A percentile compares a stretch with the other conserved stretches of the same genome.
phyloP scores from a whole-genome alignment of 1,140 invertebrate species.

The Coelopa frigida region DNA sequence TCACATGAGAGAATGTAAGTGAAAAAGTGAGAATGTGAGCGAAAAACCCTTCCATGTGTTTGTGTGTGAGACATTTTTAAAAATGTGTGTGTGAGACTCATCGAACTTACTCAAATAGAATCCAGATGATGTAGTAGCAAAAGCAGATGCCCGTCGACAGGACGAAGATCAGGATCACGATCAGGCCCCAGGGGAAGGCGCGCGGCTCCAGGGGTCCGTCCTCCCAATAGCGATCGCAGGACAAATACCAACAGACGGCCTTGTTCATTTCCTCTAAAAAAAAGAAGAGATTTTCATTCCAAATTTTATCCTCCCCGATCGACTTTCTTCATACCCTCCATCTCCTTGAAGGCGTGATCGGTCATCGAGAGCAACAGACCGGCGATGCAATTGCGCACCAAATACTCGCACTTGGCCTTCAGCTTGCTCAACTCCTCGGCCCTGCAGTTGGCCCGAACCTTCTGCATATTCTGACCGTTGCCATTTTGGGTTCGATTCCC shows the following conservation, averaged over 20 bases:
- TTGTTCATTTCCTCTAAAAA: slow-evolving; percentile 73
- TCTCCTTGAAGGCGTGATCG: slow-evolving; percentile 72
- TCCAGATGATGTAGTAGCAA: slow-evolving; percentile 86
- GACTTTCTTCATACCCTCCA: slow-evolving; percentile 60
- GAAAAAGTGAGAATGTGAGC: too few relatives aligned
- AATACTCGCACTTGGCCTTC: slow-evolving; percentile 60
- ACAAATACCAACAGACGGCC: slow-evolving; percentile 84
- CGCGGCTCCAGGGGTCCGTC: slow-evolving; percentile 66
- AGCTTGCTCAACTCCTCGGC: slow-evolving; percentile 70
- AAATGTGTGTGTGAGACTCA: too few relatives aligned
- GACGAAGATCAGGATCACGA: slow-evolving; percentile 66
- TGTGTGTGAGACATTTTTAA: too few relatives aligned
- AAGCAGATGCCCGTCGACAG: slow-evolving; percentile 73
- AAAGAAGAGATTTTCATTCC: background rate
- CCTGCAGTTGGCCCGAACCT: slow-evolving; percentile 72
- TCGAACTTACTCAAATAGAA: slow-evolving; percentile 76
- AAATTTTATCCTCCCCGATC: background rate
- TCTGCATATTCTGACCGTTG: slow-evolving; percentile 50
- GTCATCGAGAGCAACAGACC: slow-evolving; percentile 70
- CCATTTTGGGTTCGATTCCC: background rate
- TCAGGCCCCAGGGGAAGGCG: slow-evolving; percentile 71
- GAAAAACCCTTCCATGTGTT: too few relatives aligned
- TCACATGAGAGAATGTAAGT: too few relatives aligned
- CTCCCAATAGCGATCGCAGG: slow-evolving; percentile 86
- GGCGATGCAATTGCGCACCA: slow-evolving; percentile 62